A percentile compares a stretch with the other conserved stretches of the same genome.
Conservation (phyloP, 1,140 invertebrate species). For the Hycleus phaleratus region DNA sequence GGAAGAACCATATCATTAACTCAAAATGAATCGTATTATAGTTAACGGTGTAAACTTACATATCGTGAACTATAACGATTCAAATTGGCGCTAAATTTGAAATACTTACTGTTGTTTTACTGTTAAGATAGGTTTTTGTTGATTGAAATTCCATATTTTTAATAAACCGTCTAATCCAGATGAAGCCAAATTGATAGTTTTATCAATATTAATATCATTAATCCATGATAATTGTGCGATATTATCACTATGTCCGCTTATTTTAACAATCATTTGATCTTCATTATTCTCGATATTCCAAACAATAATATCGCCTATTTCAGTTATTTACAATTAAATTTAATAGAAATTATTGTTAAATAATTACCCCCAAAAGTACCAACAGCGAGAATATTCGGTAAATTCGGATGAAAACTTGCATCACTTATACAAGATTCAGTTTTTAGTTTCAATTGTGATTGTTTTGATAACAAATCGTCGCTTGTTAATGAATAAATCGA, state of each 20-base stretch:
- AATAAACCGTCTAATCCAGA: constrained; percentile 35
- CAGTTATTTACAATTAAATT: background rate
- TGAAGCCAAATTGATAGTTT: constrained; percentile 27
- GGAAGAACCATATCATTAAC: background rate
- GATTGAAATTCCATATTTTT: constrained; percentile 33
- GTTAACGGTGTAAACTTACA: background rate
- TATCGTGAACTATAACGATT: constrained; percentile 2
- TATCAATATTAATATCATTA: constrained; percentile 26
- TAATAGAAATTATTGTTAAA: background rate
- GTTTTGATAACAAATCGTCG: constrained; percentile 25
- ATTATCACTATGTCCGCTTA: constrained; percentile 28
- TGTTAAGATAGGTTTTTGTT: constrained; percentile 11
- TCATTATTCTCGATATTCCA: constrained; percentile 35
- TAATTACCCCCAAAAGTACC: background rate
- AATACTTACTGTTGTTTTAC: constrained; percentile 29
- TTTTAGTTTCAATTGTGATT: constrained; percentile 23
- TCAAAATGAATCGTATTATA: background rate
- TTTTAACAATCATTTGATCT: constrained; percentile 25
- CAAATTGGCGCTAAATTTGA: background rate
- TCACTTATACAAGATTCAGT: constrained; percentile 30
- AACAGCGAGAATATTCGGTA: constrained; percentile 11
- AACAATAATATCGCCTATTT: constrained; percentile 31
- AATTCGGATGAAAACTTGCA: constrained; percentile 30
- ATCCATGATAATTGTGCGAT: constrained; percentile 35
- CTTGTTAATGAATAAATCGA: constrained; percentile 20